Conservation (phyloP, 2,797 vertebrate genomes). For the Coregonus suidteri region DNA sequence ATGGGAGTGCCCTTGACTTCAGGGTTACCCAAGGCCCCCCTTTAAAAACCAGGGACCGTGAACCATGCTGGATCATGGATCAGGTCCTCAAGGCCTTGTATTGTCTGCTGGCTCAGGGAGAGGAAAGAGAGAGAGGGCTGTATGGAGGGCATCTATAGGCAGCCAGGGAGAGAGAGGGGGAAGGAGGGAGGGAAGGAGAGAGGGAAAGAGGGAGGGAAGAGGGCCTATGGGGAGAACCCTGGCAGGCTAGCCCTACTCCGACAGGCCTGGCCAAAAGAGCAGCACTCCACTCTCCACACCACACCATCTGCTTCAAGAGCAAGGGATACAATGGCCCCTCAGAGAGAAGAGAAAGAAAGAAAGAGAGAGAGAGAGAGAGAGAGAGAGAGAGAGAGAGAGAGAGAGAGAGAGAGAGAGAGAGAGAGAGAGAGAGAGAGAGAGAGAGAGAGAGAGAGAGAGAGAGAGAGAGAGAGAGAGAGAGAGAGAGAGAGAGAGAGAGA, state of each 20-base stretch:
- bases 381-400: conserved; percentile 51
- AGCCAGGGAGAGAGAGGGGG: conserved; percentile 5
- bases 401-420: conserved; percentile 3
- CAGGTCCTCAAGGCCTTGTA: conserved; percentile 54
- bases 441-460: conserved; percentile 1
- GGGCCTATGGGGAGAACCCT: conserved; percentile 78
- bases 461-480: conserved; percentile 30
- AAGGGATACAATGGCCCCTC: conserved; percentile 73
- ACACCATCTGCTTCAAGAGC: conserved; percentile 91
- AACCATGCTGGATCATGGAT: conserved; percentile 56
- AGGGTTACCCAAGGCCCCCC: conserved; percentile 59
- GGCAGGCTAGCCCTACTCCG: conserved; percentile 90
- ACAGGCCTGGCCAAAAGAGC: conserved; percentile 89
- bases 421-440: conserved; percentile 1
- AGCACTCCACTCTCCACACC: conserved; percentile 84
- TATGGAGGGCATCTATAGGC: conserved; percentile 47
- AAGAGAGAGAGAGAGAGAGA: conserved; percentile 5
- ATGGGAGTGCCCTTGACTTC: conserved; percentile 77
- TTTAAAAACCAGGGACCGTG: conserved; percentile 63
- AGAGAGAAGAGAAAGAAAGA: conserved; percentile 49
- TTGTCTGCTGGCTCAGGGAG: conserved; percentile 75
- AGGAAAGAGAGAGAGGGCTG: conserved; percentile 52
- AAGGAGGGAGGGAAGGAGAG: conserved; percentile 38
- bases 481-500: conserved; percentile 38
- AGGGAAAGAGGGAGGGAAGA: conserved; percentile 15